Conservation (phyloP, 2,797 vertebrate species). For the Echeneis naucrates region DNA sequence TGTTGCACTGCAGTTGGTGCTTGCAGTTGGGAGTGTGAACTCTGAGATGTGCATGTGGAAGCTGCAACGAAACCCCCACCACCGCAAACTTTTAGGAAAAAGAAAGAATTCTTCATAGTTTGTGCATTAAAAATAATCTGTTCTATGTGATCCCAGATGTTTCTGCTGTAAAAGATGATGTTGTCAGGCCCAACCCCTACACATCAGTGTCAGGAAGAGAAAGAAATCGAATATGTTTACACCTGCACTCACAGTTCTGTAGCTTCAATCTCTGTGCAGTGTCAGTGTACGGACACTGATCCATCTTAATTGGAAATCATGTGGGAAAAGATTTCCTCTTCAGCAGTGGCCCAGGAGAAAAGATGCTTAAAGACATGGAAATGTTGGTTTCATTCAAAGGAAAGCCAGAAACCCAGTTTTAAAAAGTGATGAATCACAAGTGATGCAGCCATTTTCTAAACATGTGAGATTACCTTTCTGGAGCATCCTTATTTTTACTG, state of each 20-base stretch:
- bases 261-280: constrained; percentile 12
- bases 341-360: not conserved
- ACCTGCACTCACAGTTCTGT: not conserved
- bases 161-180: constrained; percentile 4
- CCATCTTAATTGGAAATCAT: constrained; percentile 27
- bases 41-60: constrained; percentile 15
- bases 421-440: constrained; percentile 45
- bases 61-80: constrained; percentile 16
- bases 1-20: constrained; percentile 5
- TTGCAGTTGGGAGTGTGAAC: constrained; percentile 2
- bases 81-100: constrained; percentile 13
- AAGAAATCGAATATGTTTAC: constrained; percentile 16
- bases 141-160: constrained; percentile 3
- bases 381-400: constrained; percentile 1
- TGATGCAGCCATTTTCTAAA: constrained; percentile 47
- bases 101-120: constrained; percentile 3
- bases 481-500: constrained; percentile 1
- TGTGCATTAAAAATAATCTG: constrained; percentile 30
- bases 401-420: not conserved
- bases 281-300: constrained; percentile 27
- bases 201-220: constrained; percentile 1
- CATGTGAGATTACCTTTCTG: constrained; percentile 18
- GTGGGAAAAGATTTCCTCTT: constrained; percentile 5
- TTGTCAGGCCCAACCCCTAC: constrained; percentile 9
- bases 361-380: not conserved